Conservation (phyloP, 2,888 invertebrate genomes). For the Chloroclysta siterata region DNA sequence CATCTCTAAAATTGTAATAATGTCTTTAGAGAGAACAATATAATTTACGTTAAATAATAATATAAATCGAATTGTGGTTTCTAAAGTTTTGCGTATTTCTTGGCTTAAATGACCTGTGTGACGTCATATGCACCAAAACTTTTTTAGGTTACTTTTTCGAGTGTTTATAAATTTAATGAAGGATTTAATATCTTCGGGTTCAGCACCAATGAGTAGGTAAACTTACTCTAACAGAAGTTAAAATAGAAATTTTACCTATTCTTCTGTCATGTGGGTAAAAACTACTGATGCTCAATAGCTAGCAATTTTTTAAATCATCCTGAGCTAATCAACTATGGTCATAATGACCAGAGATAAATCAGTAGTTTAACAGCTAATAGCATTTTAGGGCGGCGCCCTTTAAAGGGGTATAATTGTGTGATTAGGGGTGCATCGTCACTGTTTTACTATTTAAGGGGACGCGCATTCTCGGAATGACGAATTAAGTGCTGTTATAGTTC, state of each 20-base stretch:
- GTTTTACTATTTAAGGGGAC: constrained; percentile 61
- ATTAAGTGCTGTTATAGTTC: background rate
- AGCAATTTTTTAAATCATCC: constrained; percentile 44
- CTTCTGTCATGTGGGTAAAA: background rate
- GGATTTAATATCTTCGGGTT: too few relatives aligned
- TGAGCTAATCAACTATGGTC: constrained; percentile 68
- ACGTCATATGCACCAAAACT: too few relatives aligned
- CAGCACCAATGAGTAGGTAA: too few relatives aligned
- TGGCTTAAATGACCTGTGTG: too few relatives aligned
- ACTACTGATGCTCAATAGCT: background rate
- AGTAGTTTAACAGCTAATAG: constrained; percentile 72
- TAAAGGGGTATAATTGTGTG: constrained; percentile 78
- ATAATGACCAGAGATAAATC: constrained; percentile 79
- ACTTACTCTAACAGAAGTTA: background rate
- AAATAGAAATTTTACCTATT: background rate
- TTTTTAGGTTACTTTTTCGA: too few relatives aligned
- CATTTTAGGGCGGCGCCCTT: constrained; percentile 67
- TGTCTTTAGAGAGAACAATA: too few relatives aligned
- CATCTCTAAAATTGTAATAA: background rate
- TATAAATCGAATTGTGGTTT: too few relatives aligned
- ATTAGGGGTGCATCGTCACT: constrained; percentile 78
- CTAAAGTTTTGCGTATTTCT: too few relatives aligned
- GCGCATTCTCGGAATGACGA: constrained; percentile 17
- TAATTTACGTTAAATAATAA: too few relatives aligned
- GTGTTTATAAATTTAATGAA: too few relatives aligned